phyloP scores from a whole-genome alignment of 2,888 invertebrate genomes.

The Tiphia femorata region DNA sequence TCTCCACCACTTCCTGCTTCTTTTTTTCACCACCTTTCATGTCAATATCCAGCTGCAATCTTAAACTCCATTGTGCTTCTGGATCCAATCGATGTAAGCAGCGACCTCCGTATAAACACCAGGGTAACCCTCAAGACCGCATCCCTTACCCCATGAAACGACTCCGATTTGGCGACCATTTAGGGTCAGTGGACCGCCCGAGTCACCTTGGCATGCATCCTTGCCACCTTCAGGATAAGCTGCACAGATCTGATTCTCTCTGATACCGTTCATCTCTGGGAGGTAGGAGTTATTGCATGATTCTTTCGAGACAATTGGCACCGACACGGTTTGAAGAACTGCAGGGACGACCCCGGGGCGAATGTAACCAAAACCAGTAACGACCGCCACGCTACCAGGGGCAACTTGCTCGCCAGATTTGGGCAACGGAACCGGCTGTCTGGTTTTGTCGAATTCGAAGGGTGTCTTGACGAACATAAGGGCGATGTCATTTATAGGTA shows the following conservation, averaged over 20 bases:
- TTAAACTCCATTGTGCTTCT: not conserved
- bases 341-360: slow-evolving; percentile 22
- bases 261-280: too few relatives aligned
- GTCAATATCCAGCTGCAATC: too few relatives aligned
- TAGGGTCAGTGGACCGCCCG: slow-evolving; percentile 47
- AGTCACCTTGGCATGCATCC: slow-evolving; percentile 49
- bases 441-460: slow-evolving; percentile 68
- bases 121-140: slow-evolving; percentile 69
- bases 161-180: slow-evolving; percentile 48
- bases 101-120: slow-evolving; percentile 70
- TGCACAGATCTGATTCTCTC: slow-evolving; percentile 72
- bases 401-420: slow-evolving; percentile 50
- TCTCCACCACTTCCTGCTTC: too few relatives aligned
- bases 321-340: slow-evolving; percentile 70
- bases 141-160: slow-evolving; percentile 70
- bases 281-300: slow-evolving; percentile 70
- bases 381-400: slow-evolving; percentile 33
- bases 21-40: too few relatives aligned
- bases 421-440: slow-evolving; percentile 70
- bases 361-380: slow-evolving; percentile 51
- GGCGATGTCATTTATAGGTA: slow-evolving; percentile 70
- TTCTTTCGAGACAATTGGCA: slow-evolving; percentile 71
- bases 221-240: slow-evolving; percentile 72
- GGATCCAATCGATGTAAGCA: slow-evolving; percentile 68
- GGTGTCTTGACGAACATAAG: slow-evolving; percentile 70